Evolutionary conservation across 92 coral and sea anemone species (phyloP).

Genomic region (Epizoanthus stellaris): DNA sequence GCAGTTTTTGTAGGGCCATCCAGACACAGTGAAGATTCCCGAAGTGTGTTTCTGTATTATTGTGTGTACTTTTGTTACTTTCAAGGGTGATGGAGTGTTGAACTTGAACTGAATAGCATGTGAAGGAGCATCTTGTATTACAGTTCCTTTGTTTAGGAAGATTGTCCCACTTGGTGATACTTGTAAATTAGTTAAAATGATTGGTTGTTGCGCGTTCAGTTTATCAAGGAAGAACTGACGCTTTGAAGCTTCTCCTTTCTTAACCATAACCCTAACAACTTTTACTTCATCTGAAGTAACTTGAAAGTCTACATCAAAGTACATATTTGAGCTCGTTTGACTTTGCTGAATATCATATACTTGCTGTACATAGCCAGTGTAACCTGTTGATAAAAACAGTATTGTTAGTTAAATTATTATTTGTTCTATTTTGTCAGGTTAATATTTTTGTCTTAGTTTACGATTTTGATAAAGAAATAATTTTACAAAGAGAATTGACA

Average conservation of each 20-base stretch:
- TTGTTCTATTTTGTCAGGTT: no score
- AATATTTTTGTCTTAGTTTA: no score
- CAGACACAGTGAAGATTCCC: conserved; percentile 56
- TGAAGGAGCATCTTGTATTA: conserved; percentile 54
- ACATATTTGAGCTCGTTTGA: conserved; percentile 47
- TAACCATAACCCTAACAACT: conserved; percentile 49
- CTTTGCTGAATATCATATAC: conserved; percentile 54
- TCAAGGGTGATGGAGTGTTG: conserved; percentile 36
- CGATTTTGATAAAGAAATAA: no score
- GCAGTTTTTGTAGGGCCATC: conserved; percentile 48
- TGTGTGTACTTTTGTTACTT: conserved; percentile 28
- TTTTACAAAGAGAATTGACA: no score
- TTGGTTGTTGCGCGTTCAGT: conserved; percentile 50
- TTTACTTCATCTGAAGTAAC: conserved; percentile 35
- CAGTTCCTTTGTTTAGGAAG: conserved; percentile 59
- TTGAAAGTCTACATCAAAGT: conserved; percentile 57
- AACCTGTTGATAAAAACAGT: conserved; percentile 44
- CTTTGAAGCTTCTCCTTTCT: conserved; percentile 50
- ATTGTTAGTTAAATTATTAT: no score
- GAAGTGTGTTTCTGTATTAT: conserved; percentile 43
- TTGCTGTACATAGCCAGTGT: conserved; percentile 40
- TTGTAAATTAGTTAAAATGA: conserved; percentile 57
- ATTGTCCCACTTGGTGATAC: conserved; percentile 53
- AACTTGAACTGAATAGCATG: conserved; percentile 53
- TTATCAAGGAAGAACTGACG: conserved; percentile 41